phyloP scores from a whole-genome alignment of 2,888 invertebrate genomes.

The Globia sparganii region DNA sequence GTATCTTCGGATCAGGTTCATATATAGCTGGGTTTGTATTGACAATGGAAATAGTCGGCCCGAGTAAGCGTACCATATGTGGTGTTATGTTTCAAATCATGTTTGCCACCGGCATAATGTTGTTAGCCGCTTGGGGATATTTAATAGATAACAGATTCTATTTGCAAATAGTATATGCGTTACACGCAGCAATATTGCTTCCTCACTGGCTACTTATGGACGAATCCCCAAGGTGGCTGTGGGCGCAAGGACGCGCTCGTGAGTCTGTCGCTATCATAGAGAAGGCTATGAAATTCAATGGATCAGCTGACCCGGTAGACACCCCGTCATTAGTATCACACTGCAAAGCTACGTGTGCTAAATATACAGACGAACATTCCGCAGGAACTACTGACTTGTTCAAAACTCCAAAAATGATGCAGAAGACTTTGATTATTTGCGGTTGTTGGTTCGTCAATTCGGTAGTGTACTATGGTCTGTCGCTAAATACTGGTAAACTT shows the following conservation, averaged over 20 bases:
- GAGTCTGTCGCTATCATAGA: conserved; percentile 94
- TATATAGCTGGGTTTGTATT: conserved; percentile 92
- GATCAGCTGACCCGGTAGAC: conserved; percentile 91
- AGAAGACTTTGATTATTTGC: conserved; percentile 94
- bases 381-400: conserved; percentile 94
- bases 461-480: conserved; percentile 95
- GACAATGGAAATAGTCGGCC: conserved; percentile 96
- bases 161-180: conserved; percentile 94
- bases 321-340: conserved; percentile 92
- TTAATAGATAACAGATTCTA: conserved; percentile 93
- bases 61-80: conserved; percentile 94
- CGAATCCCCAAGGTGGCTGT: conserved; percentile 96
- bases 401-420: conserved; percentile 94
- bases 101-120: conserved; percentile 95
- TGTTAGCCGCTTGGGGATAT: conserved; percentile 95
- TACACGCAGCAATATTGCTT: conserved; percentile 93
- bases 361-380: conserved; percentile 85
- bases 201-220: conserved; percentile 96
- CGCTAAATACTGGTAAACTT: conserved; percentile 94
- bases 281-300: conserved; percentile 93
- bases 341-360: conserved; percentile 88
- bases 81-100: conserved; percentile 95
- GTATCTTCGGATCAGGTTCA: conserved; percentile 95
- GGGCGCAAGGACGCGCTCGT: conserved; percentile 94
- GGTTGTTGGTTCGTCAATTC: conserved; percentile 97